Percentiles rank a stretch among this genome's conserved stretches.
Conservation (phyloP, 2,113 vertebrate genomes). For the Ondatra zibethicus region DNA sequence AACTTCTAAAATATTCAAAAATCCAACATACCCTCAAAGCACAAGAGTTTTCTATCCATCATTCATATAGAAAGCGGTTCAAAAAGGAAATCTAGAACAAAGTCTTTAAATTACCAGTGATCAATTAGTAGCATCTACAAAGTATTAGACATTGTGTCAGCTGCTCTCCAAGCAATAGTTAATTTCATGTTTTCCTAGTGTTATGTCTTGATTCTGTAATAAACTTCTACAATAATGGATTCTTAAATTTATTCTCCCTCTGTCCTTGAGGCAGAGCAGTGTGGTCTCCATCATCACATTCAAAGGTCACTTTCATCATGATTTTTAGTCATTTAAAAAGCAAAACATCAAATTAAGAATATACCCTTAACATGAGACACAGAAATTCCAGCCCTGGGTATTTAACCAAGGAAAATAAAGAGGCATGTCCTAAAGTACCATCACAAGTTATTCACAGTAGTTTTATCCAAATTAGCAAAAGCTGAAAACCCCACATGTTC, state of each 20-base stretch:
- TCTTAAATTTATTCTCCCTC: neutral
- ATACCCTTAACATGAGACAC: neutral
- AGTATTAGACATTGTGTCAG: neutral
- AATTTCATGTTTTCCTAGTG: neutral
- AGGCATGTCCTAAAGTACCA: neutral
- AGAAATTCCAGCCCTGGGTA: neutral
- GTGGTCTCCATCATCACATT: neutral
- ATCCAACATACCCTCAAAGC: neutral
- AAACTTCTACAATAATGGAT: too few species aligned
- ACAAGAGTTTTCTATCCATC: neutral
- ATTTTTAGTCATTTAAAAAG: neutral
- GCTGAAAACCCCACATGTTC: neutral
- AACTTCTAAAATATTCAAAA: slow-evolving; percentile 26
- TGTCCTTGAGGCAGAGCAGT: neutral
- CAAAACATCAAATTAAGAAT: neutral
- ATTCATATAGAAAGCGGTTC: neutral
- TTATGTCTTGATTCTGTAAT: neutral
- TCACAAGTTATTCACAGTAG: neutral
- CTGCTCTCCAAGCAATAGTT: neutral
- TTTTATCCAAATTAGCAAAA: neutral
- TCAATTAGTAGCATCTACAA: neutral
- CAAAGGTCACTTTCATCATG: neutral
- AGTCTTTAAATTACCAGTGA: neutral
- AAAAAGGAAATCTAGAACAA: neutral
- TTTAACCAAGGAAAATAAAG: neutral